Evolutionary conservation across 2,888 invertebrate species (phyloP).

Genomic region (Rotaria macrura): DNA sequence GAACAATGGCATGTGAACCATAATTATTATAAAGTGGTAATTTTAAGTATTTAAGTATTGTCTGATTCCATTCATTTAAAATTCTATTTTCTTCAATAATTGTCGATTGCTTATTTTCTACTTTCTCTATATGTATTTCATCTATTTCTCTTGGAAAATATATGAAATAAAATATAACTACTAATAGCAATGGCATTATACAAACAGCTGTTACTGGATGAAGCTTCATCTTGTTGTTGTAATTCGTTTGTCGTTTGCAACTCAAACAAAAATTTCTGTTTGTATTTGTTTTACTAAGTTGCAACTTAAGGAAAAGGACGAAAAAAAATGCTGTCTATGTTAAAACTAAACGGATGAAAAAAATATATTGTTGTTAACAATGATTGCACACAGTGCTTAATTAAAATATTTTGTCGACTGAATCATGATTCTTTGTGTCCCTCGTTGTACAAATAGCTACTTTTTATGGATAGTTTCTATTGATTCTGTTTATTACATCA

Average conservation of each 20-base stretch:
- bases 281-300: no score
- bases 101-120: not conserved
- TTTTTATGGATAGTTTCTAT: no score
- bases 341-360: no score
- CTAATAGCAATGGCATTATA: not conserved
- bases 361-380: no score
- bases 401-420: no score
- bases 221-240: not conserved
- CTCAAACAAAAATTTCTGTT: no score
- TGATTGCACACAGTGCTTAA: no score
- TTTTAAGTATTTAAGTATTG: not conserved
- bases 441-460: no score
- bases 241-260: not conserved
- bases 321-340: not conserved
- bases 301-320: not conserved
- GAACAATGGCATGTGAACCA: not conserved
- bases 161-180: not conserved
- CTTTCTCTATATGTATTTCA: not conserved
- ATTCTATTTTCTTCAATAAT: not conserved
- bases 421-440: no score
- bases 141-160: not conserved
- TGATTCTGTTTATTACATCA: no score
- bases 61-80: conserved; percentile 1
- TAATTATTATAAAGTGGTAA: not conserved
- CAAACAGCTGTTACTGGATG: not conserved